A percentile compares a stretch with the other conserved stretches of the same genome.
These are phyloP conservation scores for Crocidura indochinensis DNA, from an alignment of 2,797 vertebrate species.

Conservation along the genomic window DNA sequence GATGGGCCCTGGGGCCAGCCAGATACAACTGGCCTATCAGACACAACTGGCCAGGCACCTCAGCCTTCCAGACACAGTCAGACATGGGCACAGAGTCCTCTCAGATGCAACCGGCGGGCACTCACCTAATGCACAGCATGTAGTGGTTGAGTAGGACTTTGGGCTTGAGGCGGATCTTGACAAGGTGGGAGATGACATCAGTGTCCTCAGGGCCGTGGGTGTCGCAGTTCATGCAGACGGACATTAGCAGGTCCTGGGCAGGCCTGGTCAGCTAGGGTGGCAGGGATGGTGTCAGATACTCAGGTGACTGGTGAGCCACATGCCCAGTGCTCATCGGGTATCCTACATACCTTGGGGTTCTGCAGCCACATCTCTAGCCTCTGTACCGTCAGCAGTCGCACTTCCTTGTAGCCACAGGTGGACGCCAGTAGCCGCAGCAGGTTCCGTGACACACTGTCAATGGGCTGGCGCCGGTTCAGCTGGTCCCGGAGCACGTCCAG, in stretches of 20 bases:
- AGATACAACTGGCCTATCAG: too few species aligned
- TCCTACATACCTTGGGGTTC: constrained; percentile 95
- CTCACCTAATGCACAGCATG: constrained; percentile 76
- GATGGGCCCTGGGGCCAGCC: too few species aligned
- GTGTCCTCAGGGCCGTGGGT: constrained; percentile 96
- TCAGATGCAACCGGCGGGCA: rapidly evolving
- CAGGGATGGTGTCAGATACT: too few species aligned
- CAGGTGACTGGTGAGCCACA: background rate
- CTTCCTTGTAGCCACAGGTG: constrained; percentile 98
- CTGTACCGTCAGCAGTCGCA: constrained; percentile 97
- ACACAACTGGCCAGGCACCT: too few species aligned
- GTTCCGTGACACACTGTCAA: constrained; percentile 98
- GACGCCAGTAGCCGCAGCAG: constrained; percentile 96
- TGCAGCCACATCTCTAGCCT: constrained; percentile 99
- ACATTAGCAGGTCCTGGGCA: constrained; percentile 98
- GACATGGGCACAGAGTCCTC: too few species aligned
- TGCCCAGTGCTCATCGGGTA: background rate
- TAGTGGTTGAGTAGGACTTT: constrained; percentile 98
- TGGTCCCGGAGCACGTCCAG: constrained; percentile 97
- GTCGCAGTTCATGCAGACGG: constrained; percentile 97
- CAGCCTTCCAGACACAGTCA: too few species aligned
- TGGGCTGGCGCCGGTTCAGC: constrained; percentile 97
- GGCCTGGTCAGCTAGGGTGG: constrained; percentile 95
- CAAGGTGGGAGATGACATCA: constrained; percentile 98
- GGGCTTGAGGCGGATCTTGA: constrained; percentile 98